phyloP scores from a whole-genome alignment of 2,113 vertebrate species.

The Junco hyemalis region DNA sequence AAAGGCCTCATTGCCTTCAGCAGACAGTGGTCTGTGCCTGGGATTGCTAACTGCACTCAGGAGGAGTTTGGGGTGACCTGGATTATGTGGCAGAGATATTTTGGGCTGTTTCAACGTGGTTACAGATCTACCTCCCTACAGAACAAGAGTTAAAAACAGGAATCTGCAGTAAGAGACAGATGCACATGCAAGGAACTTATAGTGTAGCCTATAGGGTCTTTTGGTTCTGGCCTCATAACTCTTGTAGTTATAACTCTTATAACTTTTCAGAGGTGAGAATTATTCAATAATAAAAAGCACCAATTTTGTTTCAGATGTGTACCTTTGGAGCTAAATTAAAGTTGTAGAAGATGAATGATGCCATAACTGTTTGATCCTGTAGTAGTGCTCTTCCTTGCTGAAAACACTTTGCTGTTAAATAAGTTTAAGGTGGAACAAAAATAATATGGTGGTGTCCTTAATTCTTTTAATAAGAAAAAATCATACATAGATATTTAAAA shows the following conservation, averaged over 20 bases:
- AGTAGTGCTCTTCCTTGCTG: not conserved
- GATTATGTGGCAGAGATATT: not conserved
- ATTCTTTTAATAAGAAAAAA: not conserved
- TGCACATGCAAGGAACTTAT: not conserved
- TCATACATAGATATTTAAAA: not conserved
- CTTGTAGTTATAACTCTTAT: too few species aligned
- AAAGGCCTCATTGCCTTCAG: not conserved
- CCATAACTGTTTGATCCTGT: not conserved
- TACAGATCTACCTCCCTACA: not conserved
- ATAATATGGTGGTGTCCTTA: not conserved
- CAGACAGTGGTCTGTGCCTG: not conserved
- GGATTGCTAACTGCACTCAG: not conserved
- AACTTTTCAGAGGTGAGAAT: not conserved
- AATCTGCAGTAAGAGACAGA: not conserved
- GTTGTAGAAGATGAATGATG: not conserved
- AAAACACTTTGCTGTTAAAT: not conserved
- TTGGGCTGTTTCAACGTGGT: not conserved
- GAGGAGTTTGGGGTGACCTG: not conserved
- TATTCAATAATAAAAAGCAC: not conserved
- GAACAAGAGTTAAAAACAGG: not conserved
- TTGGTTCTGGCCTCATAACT: not conserved
- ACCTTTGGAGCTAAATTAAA: not conserved
- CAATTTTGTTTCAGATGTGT: not conserved
- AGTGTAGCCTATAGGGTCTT: not conserved
- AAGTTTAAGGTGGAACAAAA: not conserved